phyloP scores from a whole-genome alignment of 64 coral and sea anemone genomes.

The Cladopsammia gracilis region DNA sequence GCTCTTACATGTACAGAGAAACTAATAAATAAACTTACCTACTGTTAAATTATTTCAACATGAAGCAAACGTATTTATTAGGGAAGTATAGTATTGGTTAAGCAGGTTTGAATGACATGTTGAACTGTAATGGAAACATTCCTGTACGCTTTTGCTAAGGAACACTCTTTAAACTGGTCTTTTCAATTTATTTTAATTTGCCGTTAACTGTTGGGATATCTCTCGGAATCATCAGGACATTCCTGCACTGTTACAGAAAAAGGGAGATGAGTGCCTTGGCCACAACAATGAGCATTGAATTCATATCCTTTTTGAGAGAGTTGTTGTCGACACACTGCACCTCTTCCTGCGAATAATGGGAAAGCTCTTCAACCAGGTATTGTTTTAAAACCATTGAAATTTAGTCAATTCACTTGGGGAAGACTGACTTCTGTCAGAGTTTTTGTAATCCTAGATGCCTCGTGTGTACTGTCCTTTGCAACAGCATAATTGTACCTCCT shows the following conservation, averaged over 20 bases:
- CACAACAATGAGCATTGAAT: neutral
- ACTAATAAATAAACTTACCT: too few species aligned
- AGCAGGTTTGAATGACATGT: too few species aligned
- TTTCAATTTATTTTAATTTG: neutral
- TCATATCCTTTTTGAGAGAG: neutral
- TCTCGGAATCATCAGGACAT: conserved; percentile 1
- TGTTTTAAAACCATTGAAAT: neutral
- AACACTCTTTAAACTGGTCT: neutral
- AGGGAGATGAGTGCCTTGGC: conserved; percentile 5
- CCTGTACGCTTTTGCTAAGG: neutral
- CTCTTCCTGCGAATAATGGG: conserved; percentile 38
- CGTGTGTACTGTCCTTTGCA: neutral
- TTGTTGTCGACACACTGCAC: conserved; percentile 21
- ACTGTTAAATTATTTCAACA: too few species aligned
- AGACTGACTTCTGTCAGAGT: neutral
- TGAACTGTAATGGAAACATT: neutral
- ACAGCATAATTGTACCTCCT: neutral
- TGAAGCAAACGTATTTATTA: too few species aligned
- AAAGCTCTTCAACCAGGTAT: conserved; percentile 23
- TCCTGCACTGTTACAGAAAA: neutral
- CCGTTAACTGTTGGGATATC: conserved; percentile 28
- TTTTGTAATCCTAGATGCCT: neutral
- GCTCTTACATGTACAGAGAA: too few species aligned
- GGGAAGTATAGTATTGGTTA: too few species aligned
- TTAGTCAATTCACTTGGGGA: neutral